phyloP scores from a whole-genome alignment of 2,888 invertebrate species.

The Rhamphomyia laevipes region DNA sequence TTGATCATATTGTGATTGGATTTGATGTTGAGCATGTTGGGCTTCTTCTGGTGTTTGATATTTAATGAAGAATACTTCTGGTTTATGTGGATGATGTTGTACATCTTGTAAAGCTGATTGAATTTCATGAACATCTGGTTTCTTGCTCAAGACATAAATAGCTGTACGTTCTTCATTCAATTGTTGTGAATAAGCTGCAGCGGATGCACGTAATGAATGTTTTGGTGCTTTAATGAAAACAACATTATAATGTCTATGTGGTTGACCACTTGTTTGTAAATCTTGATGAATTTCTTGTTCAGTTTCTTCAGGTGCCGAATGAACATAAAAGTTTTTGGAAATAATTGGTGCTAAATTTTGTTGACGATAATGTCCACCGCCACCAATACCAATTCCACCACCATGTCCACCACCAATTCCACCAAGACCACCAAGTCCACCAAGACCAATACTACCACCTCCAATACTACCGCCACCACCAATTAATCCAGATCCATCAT shows the following conservation, averaged over 20 bases:
- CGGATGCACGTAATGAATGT: constrained; percentile 19
- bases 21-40: constrained; percentile 32
- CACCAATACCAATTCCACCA: not conserved
- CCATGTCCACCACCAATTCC: not conserved
- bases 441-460: no score
- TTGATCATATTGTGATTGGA: constrained; percentile 37
- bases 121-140: constrained; percentile 30
- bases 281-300: constrained; percentile 30
- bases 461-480: no score
- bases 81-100: constrained; percentile 30
- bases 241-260: constrained; percentile 33
- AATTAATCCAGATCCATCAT: no score
- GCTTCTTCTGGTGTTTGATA: constrained; percentile 37
- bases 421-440: no score
- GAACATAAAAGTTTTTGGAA: constrained; percentile 35
- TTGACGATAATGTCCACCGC: not conserved
- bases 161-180: constrained; percentile 35
- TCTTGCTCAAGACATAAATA: constrained; percentile 35
- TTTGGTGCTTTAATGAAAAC: constrained; percentile 36
- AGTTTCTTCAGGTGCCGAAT: constrained; percentile 31
- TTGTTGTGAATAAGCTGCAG: constrained; percentile 22
- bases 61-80: constrained; percentile 37
- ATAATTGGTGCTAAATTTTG: constrained; percentile 19
- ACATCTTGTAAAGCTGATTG: constrained; percentile 26
- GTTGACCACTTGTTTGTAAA: constrained; percentile 21